Conservation (phyloP, 2,888 invertebrate genomes). For the Athripsodes cinereus region DNA sequence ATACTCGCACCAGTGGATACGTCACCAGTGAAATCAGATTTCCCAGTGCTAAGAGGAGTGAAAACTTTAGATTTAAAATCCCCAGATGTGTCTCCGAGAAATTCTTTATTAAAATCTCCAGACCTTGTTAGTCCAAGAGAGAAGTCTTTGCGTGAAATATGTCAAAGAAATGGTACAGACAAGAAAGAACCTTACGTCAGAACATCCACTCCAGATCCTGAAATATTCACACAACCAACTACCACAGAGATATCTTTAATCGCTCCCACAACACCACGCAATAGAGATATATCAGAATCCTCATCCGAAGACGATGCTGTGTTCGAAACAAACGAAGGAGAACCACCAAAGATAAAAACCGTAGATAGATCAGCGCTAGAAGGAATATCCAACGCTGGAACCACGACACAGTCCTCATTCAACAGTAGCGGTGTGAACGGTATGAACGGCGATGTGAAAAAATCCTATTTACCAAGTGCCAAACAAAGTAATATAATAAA, state of each 20-base stretch:
- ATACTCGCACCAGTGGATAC: slow-evolving; percentile 13
- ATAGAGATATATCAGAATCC: slow-evolving; percentile 8
- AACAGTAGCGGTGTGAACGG: slow-evolving; percentile 32
- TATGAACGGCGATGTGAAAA: slow-evolving; percentile 26
- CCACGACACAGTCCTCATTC: slow-evolving; percentile 58
- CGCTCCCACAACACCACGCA: slow-evolving; percentile 11
- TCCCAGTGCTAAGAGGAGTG: slow-evolving; percentile 7
- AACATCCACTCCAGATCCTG: slow-evolving; percentile 30
- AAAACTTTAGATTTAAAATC: slow-evolving; percentile 5
- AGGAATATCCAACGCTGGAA: slow-evolving; percentile 63
- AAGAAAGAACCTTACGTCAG: slow-evolving; percentile 10
- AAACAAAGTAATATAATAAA: slow-evolving; percentile 2
- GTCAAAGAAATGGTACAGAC: slow-evolving; percentile 23
- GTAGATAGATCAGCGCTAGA: slow-evolving; percentile 58
- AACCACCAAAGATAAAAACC: slow-evolving; percentile 36
- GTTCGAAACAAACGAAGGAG: slow-evolving; percentile 26
- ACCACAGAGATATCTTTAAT: slow-evolving; percentile 20
- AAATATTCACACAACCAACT: slow-evolving; percentile 31
- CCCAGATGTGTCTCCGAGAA: slow-evolving; percentile 30
- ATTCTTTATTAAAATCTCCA: slow-evolving; percentile 14
- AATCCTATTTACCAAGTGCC: slow-evolving; percentile 34
- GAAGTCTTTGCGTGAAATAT: slow-evolving; percentile 24
- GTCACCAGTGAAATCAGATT: slow-evolving; percentile 13
- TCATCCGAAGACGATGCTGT: slow-evolving; percentile 26
- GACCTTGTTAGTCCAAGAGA: slow-evolving; percentile 15